phyloP scores from a whole-genome alignment of 2,888 invertebrate genomes.

The Cactoblastis cactorum region DNA sequence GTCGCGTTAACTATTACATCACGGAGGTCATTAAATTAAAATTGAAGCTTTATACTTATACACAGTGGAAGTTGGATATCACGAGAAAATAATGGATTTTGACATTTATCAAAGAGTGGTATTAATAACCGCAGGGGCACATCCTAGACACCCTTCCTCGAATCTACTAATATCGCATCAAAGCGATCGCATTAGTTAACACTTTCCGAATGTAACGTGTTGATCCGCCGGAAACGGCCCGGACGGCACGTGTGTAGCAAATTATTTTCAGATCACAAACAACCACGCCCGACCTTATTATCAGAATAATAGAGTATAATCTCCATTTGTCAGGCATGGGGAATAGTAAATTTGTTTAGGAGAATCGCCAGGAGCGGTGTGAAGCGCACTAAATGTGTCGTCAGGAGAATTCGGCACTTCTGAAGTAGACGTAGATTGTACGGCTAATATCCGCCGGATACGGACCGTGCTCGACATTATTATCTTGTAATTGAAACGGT shows the following conservation, averaged over 20 bases:
- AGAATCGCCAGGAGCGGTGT: conserved; percentile 25
- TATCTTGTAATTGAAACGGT: conserved; percentile 70
- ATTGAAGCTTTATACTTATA: background rate
- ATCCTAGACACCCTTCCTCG: conserved; percentile 34
- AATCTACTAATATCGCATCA: conserved; percentile 51
- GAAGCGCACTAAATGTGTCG: conserved; percentile 61
- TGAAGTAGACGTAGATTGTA: conserved; percentile 51
- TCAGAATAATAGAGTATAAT: conserved; percentile 11
- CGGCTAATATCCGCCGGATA: conserved; percentile 73
- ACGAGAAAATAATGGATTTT: background rate
- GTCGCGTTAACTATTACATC: too few species aligned
- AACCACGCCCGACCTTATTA: conserved; percentile 15
- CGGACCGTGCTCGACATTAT: conserved; percentile 53
- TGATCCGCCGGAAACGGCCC: conserved; percentile 60
- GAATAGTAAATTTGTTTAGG: conserved; percentile 16
- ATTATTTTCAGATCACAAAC: conserved; percentile 14
- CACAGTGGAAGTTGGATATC: background rate
- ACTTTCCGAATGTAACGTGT: conserved; percentile 53
- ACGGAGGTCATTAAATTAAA: too few species aligned
- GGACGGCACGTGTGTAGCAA: conserved; percentile 26
- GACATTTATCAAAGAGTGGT: conserved; percentile 3
- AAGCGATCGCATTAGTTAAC: conserved; percentile 60
- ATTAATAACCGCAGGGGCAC: conserved; percentile 11
- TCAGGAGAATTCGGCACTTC: conserved; percentile 59
- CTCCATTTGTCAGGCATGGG: conserved; percentile 7